Conservation (phyloP, 1,140 invertebrate genomes). For the Psilanteris sp. region DNA sequence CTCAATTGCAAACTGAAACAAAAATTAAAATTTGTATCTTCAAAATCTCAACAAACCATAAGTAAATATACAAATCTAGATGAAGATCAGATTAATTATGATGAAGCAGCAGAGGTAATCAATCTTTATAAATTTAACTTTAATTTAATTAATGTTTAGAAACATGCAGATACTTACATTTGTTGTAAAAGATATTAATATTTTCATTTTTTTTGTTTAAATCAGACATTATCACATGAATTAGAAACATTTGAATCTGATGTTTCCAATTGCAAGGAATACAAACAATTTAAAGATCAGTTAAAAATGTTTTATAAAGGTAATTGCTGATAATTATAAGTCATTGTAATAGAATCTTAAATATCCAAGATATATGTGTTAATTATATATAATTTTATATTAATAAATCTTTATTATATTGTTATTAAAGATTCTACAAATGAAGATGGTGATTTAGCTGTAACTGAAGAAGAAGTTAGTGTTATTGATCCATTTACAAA, state of each 20-base stretch:
- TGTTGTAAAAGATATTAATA: neutral
- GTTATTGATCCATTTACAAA: constrained; percentile 82
- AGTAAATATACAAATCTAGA: constrained; percentile 8
- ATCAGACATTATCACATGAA: constrained; percentile 17
- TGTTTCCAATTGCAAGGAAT: neutral
- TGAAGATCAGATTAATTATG: constrained; percentile 18
- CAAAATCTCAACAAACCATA: constrained; percentile 24
- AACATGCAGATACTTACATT: too few relatives aligned
- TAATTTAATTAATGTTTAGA: too few relatives aligned
- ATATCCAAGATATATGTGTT: too few relatives aligned
- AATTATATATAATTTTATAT: too few relatives aligned
- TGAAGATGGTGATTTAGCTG: constrained; percentile 65
- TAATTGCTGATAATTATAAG: too few relatives aligned
- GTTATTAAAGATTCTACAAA: neutral
- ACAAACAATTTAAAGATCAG: neutral
- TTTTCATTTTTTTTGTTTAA: neutral
- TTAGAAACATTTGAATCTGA: constrained; percentile 16
- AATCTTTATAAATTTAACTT: too few relatives aligned
- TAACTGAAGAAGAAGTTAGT: constrained; percentile 65
- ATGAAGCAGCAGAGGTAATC: constrained; percentile 15
- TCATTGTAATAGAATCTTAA: too few relatives aligned
- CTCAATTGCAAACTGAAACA: constrained; percentile 42
- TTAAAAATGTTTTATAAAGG: neutral
- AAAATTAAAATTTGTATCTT: constrained; percentile 34
- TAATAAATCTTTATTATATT: neutral